Evolutionary conservation across 2,888 invertebrate species (phyloP).

Genomic region (Colostygia pectinataria): DNA sequence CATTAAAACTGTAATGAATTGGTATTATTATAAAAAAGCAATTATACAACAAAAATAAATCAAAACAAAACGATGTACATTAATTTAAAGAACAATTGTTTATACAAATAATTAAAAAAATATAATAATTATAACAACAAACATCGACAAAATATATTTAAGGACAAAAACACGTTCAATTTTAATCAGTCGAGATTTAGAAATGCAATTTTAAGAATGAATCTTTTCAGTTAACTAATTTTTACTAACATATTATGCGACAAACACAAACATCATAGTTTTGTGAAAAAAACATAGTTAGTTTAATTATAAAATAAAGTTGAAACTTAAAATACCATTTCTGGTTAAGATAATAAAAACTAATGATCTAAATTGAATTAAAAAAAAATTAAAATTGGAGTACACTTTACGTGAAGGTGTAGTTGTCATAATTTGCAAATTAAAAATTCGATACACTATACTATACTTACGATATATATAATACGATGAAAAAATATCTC

Average conservation of each 20-base stretch:
- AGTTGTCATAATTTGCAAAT: constrained; percentile 78
- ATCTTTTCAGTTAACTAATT: constrained; percentile 62
- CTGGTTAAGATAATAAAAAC: constrained; percentile 59
- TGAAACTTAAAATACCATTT: constrained; percentile 66
- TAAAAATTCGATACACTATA: constrained; percentile 63
- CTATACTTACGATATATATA: constrained; percentile 80
- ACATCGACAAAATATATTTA: constrained; percentile 84
- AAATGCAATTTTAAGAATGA: constrained; percentile 82
- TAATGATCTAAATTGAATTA: constrained; percentile 52
- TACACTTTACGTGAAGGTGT: constrained; percentile 55
- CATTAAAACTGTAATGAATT: constrained; percentile 88
- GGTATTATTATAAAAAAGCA: constrained; percentile 89
- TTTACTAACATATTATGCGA: constrained; percentile 77
- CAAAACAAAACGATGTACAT: constrained; percentile 90
- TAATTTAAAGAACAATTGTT: constrained; percentile 89
- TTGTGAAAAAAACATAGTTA: constrained; percentile 42
- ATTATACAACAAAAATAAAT: constrained; percentile 89
- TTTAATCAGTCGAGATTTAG: constrained; percentile 80
- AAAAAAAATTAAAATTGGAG: constrained; percentile 44
- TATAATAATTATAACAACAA: constrained; percentile 85
- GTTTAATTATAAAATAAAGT: constrained; percentile 40
- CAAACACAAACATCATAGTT: constrained; percentile 50
- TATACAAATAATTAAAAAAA: constrained; percentile 87
- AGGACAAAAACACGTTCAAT: constrained; percentile 81
- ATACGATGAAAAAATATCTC: constrained; percentile 77